Conservation (phyloP, 2,888 invertebrate species). For the Dicranocentrus wangi region DNA sequence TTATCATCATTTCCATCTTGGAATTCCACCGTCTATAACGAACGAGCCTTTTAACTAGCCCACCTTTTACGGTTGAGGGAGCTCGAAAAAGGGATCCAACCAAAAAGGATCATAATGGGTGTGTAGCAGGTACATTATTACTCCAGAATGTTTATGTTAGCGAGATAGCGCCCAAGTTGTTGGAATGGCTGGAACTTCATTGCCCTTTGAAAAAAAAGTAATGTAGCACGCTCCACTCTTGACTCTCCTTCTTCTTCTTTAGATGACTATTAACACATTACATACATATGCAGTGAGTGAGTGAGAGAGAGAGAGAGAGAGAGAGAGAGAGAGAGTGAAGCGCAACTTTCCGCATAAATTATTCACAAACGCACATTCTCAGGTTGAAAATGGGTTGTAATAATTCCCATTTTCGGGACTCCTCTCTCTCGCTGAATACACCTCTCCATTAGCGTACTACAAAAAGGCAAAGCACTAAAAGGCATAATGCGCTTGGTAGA, state of each 20-base stretch:
- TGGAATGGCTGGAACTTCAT: too few species aligned
- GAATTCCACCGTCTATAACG: constrained; percentile 22
- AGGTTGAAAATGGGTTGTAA: constrained; percentile 39
- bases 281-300: constrained; percentile 2
- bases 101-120: neutral
- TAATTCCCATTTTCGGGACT: constrained; percentile 14
- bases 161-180: too few species aligned
- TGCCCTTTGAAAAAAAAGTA: too few species aligned
- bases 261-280: constrained; percentile 35
- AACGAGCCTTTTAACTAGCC: constrained; percentile 13
- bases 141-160: neutral
- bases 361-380: constrained; percentile 38
- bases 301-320: too few species aligned
- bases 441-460: neutral
- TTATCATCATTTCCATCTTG: constrained; percentile 46
- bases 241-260: constrained; percentile 14
- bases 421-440: neutral
- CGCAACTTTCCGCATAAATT: constrained; percentile 58
- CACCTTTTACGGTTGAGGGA: neutral
- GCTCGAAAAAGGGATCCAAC: neutral
- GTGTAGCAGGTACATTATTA: constrained; percentile 1
- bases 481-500: neutral
- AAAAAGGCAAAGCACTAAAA: constrained; percentile 7
- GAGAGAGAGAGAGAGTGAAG: constrained; percentile 5
- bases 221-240: too few species aligned